Base-by-base conservation (phyloP, 2,113 vertebrate species). In the Astatotilapia flaviijosephi region DNA sequence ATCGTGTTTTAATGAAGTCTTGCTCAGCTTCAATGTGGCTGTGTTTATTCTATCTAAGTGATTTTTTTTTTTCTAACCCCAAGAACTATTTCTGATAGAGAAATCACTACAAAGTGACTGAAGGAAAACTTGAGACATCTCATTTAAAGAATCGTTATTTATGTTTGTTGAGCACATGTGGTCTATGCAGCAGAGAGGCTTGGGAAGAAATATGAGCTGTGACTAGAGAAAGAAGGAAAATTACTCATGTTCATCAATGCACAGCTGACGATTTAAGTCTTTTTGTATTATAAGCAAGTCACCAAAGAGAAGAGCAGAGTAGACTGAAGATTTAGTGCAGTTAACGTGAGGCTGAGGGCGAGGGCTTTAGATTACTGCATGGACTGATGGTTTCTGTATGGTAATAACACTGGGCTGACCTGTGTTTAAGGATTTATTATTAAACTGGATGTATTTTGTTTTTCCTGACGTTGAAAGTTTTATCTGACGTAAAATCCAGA, bases 261-360 rank as follows among this genome's bases (percentile, higher is more conserved):
- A 91, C 84, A 89, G 62, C 17, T 82, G 77, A 92, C 49, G 19
- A 90, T 84, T 81, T 45, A 68, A 82, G 85, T 60, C 31, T 87
- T 90, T 45, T 88, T 91, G 70, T 90, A 56, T 89, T 84, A 26
- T 79, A 68, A 86, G 82, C n/a, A 68, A 89, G 86, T 79, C 14
- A 89, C 95, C 94, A 96, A 96, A 96, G 95, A 95, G 60, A 83
- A 62, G 75, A 87, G 85, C 58, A 19, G 45, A 11, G 37, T 28
- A 70, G 53, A 58, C 23, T 9, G 26, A 68, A 17, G 79, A 83
- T 60, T 19, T 91, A 62, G 80, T 82, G n/a, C 21, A 82, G 47
- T 51, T 73, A 47, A 77, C 8, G 26, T 77, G 17, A 45, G 21
- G 58, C 68, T 70, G 17, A 23, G 21, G 58, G 56, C 80, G 11